These are phyloP conservation scores for Sphaerolaimus hirsutus DNA, from an alignment of 2,888 invertebrate species.

Conservation along the genomic window DNA sequence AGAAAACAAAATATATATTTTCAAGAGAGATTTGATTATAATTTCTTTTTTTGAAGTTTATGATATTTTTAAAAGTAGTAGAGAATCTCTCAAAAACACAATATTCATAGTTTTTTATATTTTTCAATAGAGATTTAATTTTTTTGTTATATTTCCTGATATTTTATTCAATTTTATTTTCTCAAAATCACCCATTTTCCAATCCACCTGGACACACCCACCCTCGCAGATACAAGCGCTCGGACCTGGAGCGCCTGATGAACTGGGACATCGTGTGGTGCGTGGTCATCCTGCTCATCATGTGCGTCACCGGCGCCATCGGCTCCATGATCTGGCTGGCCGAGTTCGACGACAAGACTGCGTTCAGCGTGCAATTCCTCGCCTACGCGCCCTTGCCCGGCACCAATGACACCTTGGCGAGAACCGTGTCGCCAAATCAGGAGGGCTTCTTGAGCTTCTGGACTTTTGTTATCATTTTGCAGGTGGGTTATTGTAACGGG, in stretches of 20 bases:
- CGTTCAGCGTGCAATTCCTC: conserved; percentile 5
- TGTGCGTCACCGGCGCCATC: conserved; percentile 69
- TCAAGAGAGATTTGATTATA: too few relatives aligned
- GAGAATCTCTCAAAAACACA: too few relatives aligned
- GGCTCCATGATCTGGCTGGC: conserved; percentile 21
- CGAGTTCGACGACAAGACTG: not conserved
- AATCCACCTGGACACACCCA: too few relatives aligned
- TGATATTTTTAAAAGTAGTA: too few relatives aligned
- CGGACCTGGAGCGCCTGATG: conserved; percentile 69
- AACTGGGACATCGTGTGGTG: conserved; percentile 41
- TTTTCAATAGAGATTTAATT: too few relatives aligned
- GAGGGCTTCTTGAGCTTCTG: conserved; percentile 70
- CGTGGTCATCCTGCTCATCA: conserved; percentile 59
- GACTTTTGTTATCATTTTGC: conserved; percentile 79
- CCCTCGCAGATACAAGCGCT: conserved; percentile 29
- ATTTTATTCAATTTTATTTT: too few relatives aligned
- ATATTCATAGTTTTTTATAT: too few relatives aligned
- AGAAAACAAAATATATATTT: too few relatives aligned
- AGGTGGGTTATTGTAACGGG: too few relatives aligned
- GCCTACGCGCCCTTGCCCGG: conserved; percentile 17
- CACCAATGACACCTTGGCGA: conserved; percentile 4
- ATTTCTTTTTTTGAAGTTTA: too few relatives aligned
- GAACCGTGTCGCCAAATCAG: conserved; percentile 15
- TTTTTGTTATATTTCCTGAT: too few relatives aligned
- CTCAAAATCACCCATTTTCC: too few relatives aligned